These are phyloP conservation scores for Proisotoma minuta DNA, from an alignment of 2,888 invertebrate genomes.

Conservation along the genomic window DNA sequence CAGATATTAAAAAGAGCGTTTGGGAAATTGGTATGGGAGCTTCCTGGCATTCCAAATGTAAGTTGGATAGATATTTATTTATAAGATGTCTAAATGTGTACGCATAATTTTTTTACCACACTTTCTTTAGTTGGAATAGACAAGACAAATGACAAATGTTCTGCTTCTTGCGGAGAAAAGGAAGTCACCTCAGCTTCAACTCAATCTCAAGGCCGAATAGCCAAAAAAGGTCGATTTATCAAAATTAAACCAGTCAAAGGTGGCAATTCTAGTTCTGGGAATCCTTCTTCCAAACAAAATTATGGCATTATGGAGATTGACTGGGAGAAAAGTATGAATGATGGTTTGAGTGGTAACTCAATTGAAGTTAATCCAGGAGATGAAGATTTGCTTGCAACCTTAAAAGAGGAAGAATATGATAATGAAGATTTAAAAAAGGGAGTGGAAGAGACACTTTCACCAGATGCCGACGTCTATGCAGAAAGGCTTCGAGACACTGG, in stretches of 20 bases:
- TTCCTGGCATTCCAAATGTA: slow-evolving; percentile 3
- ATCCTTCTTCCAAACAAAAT: no score
- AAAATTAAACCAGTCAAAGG: no score
- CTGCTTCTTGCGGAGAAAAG: neutral
- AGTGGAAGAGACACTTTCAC: no score
- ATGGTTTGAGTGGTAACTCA: neutral
- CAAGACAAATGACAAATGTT: neutral
- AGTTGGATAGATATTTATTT: no score
- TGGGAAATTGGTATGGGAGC: slow-evolving; percentile 8
- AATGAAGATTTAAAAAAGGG: neutral
- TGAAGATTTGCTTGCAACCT: neutral
- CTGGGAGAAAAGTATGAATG: no score
- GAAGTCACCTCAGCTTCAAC: neutral
- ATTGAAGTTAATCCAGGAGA: neutral
- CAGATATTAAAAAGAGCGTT: slow-evolving; percentile 2
- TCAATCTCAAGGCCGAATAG: no score
- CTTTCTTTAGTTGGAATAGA: neutral
- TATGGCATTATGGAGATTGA: no score
- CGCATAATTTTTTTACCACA: no score
- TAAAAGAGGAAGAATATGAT: neutral
- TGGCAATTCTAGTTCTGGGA: no score
- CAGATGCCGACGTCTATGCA: neutral
- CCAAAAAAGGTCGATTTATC: no score
- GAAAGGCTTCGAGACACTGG: slow-evolving; percentile 21
- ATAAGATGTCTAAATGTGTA: no score